These are phyloP conservation scores for Aphelenchoides avenae DNA, from an alignment of 1,140 invertebrate genomes.

Conservation along the genomic window DNA sequence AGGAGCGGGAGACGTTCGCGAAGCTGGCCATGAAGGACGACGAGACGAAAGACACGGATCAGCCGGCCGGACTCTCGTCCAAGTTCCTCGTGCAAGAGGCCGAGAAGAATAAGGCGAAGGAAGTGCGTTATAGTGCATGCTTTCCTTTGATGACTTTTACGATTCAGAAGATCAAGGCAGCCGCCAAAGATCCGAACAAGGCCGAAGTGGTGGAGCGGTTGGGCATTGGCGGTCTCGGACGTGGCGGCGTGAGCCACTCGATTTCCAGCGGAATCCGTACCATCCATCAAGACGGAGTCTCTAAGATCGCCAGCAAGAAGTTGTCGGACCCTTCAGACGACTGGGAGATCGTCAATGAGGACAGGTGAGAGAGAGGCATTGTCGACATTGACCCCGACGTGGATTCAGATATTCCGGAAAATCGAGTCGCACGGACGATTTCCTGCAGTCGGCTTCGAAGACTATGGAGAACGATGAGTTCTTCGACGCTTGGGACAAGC, in stretches of 20 bases:
- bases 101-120: conserved; percentile 25
- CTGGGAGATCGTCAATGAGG: conserved; percentile 47
- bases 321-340: conserved; percentile 40
- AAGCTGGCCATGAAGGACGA: conserved; percentile 19
- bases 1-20: conserved; percentile 30
- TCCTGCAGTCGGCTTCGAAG: background rate
- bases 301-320: conserved; percentile 23
- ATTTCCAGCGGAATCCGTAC: conserved; percentile 84
- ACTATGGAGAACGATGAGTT: conserved; percentile 32
- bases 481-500: conserved; percentile 46
- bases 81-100: conserved; percentile 42
- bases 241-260: conserved; percentile 73
- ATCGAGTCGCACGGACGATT: too few species aligned
- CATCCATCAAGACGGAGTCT: conserved; percentile 73
- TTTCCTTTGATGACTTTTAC: background rate
- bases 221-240: conserved; percentile 74
- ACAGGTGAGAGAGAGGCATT: conserved; percentile 38
- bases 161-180: conserved; percentile 22
- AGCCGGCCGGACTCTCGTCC: conserved; percentile 29
- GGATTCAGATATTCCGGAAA: too few species aligned
- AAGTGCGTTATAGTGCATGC: conserved; percentile 7
- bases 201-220: conserved; percentile 82
- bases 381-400: too few species aligned
- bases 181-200: conserved; percentile 72
- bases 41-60: background rate